Evolutionary conservation across 1,140 invertebrate genomes (phyloP).

Genomic region (Philaenus spumarius): DNA sequence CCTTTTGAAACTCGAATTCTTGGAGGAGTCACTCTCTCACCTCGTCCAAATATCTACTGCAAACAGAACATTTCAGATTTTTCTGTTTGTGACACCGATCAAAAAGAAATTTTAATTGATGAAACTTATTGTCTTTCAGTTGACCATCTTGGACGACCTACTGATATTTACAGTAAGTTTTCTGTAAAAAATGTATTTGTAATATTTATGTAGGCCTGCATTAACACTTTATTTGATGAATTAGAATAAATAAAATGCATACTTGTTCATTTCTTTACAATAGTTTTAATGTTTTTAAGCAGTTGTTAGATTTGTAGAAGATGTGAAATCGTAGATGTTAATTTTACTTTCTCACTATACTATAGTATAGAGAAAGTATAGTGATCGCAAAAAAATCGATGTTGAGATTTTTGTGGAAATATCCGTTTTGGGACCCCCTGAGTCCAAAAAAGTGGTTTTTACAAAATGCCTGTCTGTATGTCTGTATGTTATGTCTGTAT

Average conservation of each 20-base stretch:
- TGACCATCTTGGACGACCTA: conserved; percentile 84
- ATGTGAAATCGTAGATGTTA: not conserved
- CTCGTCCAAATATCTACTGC: conserved; percentile 87
- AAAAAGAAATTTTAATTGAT: conserved; percentile 88
- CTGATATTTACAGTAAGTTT: conserved; percentile 81
- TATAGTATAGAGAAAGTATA: no score
- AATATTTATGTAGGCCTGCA: not conserved
- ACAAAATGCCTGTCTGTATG: no score
- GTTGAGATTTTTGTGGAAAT: no score
- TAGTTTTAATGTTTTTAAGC: not conserved
- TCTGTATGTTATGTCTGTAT: no score
- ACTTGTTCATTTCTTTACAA: not conserved
- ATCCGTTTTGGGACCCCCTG: no score
- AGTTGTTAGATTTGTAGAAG: not conserved
- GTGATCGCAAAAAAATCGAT: no score
- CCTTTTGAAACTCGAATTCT: conserved; percentile 87
- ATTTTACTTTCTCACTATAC: no score
- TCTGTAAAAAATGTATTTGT: not conserved
- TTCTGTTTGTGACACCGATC: conserved; percentile 86
- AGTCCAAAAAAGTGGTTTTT: no score
- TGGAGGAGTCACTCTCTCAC: conserved; percentile 88
- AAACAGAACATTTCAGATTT: conserved; percentile 93
- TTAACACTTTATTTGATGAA: not conserved
- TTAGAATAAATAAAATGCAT: not conserved
- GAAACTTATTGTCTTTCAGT: conserved; percentile 95